These are phyloP conservation scores for Sphaerodactylus townsendi DNA, from an alignment of 2,113 vertebrate species.

Conservation along the genomic window DNA sequence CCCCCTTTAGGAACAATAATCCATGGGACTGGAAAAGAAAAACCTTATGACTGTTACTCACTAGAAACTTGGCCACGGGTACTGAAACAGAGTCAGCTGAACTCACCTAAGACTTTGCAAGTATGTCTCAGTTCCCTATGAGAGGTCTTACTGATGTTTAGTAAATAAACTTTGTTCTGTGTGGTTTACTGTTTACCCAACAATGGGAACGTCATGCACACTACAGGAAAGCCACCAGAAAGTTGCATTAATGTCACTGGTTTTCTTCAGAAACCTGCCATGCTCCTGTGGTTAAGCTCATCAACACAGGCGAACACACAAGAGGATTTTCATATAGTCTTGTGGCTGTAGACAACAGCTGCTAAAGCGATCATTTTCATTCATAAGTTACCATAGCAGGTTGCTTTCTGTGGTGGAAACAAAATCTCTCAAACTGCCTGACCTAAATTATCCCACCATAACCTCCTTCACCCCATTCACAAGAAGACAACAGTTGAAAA, in stretches of 20 bases:
- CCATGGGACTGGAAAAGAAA: not conserved
- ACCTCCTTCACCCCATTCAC: not conserved
- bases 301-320: not conserved
- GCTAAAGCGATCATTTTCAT: not conserved
- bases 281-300: conserved; percentile 16
- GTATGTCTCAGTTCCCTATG: not conserved
- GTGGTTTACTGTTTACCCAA: conserved; percentile 29
- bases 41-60: not conserved
- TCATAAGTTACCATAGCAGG: not conserved
- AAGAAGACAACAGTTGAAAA: not conserved
- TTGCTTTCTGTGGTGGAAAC: not conserved
- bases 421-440: not conserved
- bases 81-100: not conserved
- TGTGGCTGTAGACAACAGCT: not conserved
- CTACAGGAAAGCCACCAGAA: conserved; percentile 16
- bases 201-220: accelerated
- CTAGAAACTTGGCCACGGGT: not conserved
- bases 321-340: not conserved
- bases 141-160: not conserved
- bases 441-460: not conserved
- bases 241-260: conserved; percentile 5
- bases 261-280: not conserved
- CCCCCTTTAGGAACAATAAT: not conserved
- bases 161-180: conserved; percentile 2
- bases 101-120: not conserved